Evolutionary conservation across 2,113 vertebrate genomes (phyloP).

Genomic region (Sclerurus mexicanus): DNA sequence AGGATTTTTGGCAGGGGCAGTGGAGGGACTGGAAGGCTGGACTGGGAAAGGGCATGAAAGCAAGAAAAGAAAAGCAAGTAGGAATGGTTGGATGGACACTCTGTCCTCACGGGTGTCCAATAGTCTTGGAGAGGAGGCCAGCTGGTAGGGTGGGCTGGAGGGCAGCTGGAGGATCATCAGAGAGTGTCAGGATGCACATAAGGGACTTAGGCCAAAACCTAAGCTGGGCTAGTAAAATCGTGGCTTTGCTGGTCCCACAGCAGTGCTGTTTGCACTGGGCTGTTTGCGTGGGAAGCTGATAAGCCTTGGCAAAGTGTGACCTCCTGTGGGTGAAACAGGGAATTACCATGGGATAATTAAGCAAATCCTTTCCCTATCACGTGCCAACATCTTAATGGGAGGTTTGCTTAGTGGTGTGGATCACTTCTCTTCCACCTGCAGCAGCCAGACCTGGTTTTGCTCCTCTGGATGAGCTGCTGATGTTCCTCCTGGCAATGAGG

Average conservation of each 20-base stretch:
- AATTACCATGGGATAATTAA: slow-evolving; percentile 15
- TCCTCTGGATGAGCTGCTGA: not conserved
- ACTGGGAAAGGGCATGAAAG: not conserved
- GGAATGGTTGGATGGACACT: not conserved
- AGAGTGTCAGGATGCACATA: not conserved
- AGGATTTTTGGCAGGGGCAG: not conserved
- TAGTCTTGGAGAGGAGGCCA: not conserved
- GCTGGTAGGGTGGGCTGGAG: not conserved
- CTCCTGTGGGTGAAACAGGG: slow-evolving; percentile 37
- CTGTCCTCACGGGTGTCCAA: not conserved
- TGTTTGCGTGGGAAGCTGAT: not conserved
- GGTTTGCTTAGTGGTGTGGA: not conserved
- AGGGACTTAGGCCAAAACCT: not conserved
- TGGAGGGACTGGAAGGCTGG: not conserved
- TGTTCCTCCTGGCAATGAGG: not conserved
- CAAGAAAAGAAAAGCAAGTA: not conserved
- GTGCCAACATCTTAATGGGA: not conserved
- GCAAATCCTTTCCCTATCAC: not conserved
- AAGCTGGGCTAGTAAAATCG: not conserved
- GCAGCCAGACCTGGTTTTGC: not conserved
- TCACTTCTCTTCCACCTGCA: not conserved
- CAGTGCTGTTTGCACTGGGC: not conserved
- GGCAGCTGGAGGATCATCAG: not conserved
- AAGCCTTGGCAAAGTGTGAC: slow-evolving; percentile 29
- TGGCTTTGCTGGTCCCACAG: not conserved